Evolutionary conservation across 2,113 vertebrate species (phyloP), one percentile per base, ranked within the genome.

Genomic region (Pycnonotus jocosus): DNA sequence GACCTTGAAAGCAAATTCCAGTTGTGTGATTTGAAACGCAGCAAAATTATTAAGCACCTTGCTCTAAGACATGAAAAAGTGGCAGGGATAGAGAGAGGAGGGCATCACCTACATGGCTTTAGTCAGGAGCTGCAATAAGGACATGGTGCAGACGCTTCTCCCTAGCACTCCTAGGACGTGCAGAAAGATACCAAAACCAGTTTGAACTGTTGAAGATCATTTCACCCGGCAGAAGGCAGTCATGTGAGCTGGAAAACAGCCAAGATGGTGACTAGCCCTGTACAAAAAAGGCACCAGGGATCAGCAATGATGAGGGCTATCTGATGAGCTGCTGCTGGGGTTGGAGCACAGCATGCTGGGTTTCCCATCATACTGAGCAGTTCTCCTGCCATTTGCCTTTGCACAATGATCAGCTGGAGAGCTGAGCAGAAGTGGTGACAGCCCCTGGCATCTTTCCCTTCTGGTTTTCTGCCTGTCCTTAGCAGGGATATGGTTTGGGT

Each of bases 121-220:
- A 47, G 31, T 5, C 9, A 1, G 15, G 40, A 79, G 51, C 37
- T 64, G 33, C 56, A 40, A 69, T 18, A 2, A 4, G 1, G 0
- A 10, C 5, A 2, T 0, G 14, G 22, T 60, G 37, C 0, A 0
- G 48, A 24, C 48, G 28, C 5, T 2, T n/a, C 23, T 69, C 31
- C 56, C 17, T 11, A n/a, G 30, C 27, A 28, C 27, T 44, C 51
- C 37, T 14, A 40, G 31, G 37, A 78, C 15, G 15, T 7, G 51
- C 38, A 86, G 65, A 78, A 65, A 47, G 28, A 48, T 5, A 42
- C 9, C 37, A 64, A 74, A 65, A 81, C 42, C 1, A 0, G 35
- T 40, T 87, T 54, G 82, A 33, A 62, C 8, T 35, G 17, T 10
- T 38, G 68, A 58, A 82, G 44, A 7, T 57, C 30, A 81, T 80